Base-by-base conservation (phyloP, 1,140 invertebrate genomes). In the Zaprionus taronus region DNA sequence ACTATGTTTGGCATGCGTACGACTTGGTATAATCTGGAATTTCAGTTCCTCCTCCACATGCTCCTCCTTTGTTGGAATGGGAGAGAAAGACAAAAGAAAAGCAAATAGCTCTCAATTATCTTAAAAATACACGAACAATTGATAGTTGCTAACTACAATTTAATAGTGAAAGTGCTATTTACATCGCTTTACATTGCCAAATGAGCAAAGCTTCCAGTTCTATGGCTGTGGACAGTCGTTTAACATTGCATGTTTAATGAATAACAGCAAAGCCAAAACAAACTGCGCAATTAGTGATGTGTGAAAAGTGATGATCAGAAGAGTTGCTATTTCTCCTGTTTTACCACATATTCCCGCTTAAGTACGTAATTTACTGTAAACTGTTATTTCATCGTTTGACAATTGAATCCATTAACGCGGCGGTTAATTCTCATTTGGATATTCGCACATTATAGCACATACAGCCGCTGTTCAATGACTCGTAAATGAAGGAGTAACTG, bases 1-100 rank as follows among this genome's bases (percentile, higher is more conserved):
- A 58, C 68, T 79, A 87, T 89, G 74, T 68, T 87, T 89, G 83
- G 83, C 74, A 89, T 89, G 83, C 83, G 83, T 82, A 71, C 80
- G 51, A 72, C 73, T 75, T 57, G 84, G 73, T 81, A 70, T 83
- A 85, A 81, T 72, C 84, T 77, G 81, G 80, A 87, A 80, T 83
- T 86, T 47, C 20, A 36, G 38, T 20, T 4, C 47, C 68, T 55
- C 62, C 36, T 65, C 61, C 65, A 44, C 57, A 34, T 44, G 49
- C 53, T 9, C 22, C 64, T 9, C 28, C 36, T 53, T 68, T 6
- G 15, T 47, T 47, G 41, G 41, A 47, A 17, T 47, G 9, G 41
- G 2, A 26, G 11, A 34, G 20, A 71, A n/a, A 53, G 14, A 20
- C 2, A 57, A 20, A 31, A 38, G 14, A 62, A 20, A 55, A 63